These are phyloP conservation scores for Varanus komodoensis DNA, from an alignment of 2,113 vertebrate genomes.

Conservation along the genomic window DNA sequence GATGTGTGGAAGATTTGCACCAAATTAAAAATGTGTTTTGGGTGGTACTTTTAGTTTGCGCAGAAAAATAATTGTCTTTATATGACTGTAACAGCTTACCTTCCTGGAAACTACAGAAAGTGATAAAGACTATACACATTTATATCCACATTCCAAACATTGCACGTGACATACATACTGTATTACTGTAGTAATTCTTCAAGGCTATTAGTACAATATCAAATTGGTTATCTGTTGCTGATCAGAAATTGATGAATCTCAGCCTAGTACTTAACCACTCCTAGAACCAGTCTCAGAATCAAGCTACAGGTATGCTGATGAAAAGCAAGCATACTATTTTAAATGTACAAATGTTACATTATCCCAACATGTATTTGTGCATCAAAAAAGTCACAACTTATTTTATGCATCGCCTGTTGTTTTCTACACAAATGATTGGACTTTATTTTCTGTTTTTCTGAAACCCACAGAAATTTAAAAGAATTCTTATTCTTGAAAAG, in stretches of 20 bases:
- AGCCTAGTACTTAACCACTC: neutral
- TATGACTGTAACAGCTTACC: neutral
- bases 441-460: neutral
- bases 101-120: neutral
- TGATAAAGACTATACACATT: neutral
- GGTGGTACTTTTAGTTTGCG: neutral
- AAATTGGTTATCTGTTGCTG: neutral
- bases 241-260: neutral
- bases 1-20: neutral
- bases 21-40: neutral
- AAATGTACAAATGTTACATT: slow-evolving; percentile 5
- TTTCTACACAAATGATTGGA: neutral
- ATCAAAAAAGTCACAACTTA: neutral
- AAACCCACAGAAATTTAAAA: slow-evolving; percentile 8
- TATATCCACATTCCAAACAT: neutral
- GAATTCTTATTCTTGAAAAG: slow-evolving; percentile 1
- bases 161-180: neutral
- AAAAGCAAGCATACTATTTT: neutral
- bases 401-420: neutral
- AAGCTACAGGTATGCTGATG: neutral
- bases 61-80: neutral
- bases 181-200: neutral
- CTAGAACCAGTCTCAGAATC: neutral
- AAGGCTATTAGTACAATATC: neutral
- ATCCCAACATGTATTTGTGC: neutral